These are phyloP conservation scores for Drosophila truncata DNA, from an alignment of 1,140 invertebrate genomes.

Conservation along the genomic window DNA sequence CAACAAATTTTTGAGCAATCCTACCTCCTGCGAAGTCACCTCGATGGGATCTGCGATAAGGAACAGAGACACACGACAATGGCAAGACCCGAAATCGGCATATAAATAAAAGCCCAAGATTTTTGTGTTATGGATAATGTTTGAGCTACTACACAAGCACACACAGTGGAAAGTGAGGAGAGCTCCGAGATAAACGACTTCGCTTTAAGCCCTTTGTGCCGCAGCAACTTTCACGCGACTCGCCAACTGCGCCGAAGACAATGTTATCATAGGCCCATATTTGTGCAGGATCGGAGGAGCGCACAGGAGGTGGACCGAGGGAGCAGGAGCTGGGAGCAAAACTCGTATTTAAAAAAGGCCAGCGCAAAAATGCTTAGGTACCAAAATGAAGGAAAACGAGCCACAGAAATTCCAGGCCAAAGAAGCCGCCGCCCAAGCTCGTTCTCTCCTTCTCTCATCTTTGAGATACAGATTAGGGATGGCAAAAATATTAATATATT, in stretches of 20 bases:
- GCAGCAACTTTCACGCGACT: conserved; percentile 72
- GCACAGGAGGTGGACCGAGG: conserved; percentile 1
- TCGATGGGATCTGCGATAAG: conserved; percentile 54
- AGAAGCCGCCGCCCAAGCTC: conserved; percentile 68
- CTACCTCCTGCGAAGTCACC: conserved; percentile 38
- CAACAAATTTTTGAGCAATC: conserved; percentile 29
- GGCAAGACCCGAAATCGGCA: conserved; percentile 41
- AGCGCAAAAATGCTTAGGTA: conserved; percentile 67
- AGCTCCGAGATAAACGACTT: conserved; percentile 26
- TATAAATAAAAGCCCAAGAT: conserved; percentile 43
- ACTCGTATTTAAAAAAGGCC: conserved; percentile 58
- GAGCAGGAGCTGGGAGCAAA: conserved; percentile 25
- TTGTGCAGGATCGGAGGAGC: conserved; percentile 60
- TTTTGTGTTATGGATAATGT: conserved; percentile 43
- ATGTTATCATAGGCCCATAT: conserved; percentile 80
- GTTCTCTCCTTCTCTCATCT: background rate
- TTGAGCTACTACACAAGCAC: conserved; percentile 42
- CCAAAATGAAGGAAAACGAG: conserved; percentile 54
- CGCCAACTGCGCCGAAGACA: conserved; percentile 57
- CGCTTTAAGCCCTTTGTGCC: conserved; percentile 53
- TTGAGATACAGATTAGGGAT: conserved; percentile 23
- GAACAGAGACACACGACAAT: conserved; percentile 36
- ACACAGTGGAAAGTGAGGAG: conserved; percentile 35
- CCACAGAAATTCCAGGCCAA: conserved; percentile 71
- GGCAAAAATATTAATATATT: background rate